These are phyloP conservation scores for Amphipoea lucens DNA, from an alignment of 2,888 invertebrate species.

Conservation along the genomic window DNA sequence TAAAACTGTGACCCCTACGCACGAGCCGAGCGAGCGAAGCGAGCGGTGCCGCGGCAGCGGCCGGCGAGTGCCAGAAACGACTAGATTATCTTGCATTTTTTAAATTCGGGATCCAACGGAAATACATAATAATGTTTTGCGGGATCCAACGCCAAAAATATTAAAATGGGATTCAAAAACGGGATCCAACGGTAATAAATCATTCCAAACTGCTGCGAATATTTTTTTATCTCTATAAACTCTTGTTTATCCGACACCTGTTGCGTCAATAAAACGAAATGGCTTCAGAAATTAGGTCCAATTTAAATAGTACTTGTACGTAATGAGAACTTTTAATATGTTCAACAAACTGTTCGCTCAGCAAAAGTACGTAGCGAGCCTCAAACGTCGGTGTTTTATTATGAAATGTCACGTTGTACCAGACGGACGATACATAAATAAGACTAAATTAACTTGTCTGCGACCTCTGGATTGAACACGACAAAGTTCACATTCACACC, in stretches of 20 bases:
- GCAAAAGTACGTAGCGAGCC: conserved; percentile 76
- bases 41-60: no score
- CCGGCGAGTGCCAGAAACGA: no score
- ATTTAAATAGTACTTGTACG: conserved; percentile 61
- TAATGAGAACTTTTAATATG: conserved; percentile 78
- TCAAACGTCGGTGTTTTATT: conserved; percentile 84
- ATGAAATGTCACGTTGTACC: conserved; percentile 87
- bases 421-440: conserved; percentile 89
- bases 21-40: no score
- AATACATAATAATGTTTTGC: no score
- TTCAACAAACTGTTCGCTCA: conserved; percentile 82
- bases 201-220: conserved; percentile 1
- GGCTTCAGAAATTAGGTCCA: conserved; percentile 44
- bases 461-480: conserved; percentile 81
- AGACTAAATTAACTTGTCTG: conserved; percentile 88
- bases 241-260: conserved; percentile 39
- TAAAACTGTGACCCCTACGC: no score
- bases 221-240: conserved; percentile 1
- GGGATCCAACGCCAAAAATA: no score
- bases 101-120: no score
- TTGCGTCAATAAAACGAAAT: conserved; percentile 50
- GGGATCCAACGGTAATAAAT: no score
- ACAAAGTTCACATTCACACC: conserved; percentile 81
- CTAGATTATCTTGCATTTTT: no score
- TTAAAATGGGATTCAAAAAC: no score